A percentile compares a stretch with the other conserved stretches of the same genome.
Evolutionary conservation across 1,140 invertebrate species (phyloP).

Genomic region (Drosophila repletoides): DNA sequence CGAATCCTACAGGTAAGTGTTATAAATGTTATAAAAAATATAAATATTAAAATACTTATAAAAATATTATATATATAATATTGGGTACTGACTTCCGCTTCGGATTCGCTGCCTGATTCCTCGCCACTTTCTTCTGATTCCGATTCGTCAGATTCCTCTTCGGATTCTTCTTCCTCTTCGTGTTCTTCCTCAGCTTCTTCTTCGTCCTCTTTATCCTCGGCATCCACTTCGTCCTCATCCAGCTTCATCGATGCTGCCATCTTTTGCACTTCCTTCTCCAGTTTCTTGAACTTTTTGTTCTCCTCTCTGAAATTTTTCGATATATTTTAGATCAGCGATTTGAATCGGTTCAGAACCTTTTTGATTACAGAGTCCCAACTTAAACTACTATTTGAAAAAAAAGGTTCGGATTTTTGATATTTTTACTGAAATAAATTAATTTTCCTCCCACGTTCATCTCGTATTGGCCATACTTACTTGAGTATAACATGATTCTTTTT

Average conservation of each 20-base stretch:
- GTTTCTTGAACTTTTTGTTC: constrained; percentile 88
- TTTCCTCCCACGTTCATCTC: too few species aligned
- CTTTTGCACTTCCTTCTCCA: constrained; percentile 94
- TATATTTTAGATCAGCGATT: too few species aligned
- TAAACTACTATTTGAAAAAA: too few species aligned
- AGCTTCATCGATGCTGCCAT: constrained; percentile 93
- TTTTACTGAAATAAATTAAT: too few species aligned
- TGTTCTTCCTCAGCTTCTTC: constrained; percentile 85
- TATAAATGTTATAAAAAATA: neutral
- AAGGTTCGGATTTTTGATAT: too few species aligned
- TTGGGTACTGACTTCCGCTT: constrained; percentile 83
- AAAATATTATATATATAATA: neutral
- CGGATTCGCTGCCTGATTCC: constrained; percentile 87
- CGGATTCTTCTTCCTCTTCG: constrained; percentile 85
- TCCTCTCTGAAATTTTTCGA: too few species aligned
- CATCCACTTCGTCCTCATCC: constrained; percentile 88
- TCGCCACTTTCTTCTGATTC: constrained; percentile 85
- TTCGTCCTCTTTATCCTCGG: constrained; percentile 85
- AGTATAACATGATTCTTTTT: constrained; percentile 90
- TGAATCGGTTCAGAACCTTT: too few species aligned
- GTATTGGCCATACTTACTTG: too few species aligned
- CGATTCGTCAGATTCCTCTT: constrained; percentile 86
- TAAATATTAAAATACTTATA: neutral
- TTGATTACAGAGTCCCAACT: too few species aligned
- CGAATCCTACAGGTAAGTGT: constrained; percentile 84